Conservation (phyloP, 2,113 vertebrate genomes). For the Sturnus vulgaris region DNA sequence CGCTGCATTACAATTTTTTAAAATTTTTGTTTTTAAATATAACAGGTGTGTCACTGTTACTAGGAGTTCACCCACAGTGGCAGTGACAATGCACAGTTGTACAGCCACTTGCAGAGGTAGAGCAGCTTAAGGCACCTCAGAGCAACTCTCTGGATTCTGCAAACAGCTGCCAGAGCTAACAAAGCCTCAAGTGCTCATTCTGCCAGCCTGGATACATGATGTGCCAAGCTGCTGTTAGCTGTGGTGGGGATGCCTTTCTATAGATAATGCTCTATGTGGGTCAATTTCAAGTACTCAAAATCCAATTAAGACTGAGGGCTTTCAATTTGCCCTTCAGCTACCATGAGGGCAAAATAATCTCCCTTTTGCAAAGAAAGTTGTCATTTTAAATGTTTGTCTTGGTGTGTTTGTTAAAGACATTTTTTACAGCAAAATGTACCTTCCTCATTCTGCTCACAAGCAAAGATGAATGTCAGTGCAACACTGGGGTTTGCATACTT, state of each 20-base stretch:
- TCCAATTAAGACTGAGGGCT: not conserved
- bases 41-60: not conserved
- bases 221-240: not conserved
- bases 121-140: not conserved
- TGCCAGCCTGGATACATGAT: rapidly evolving
- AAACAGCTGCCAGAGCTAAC: not conserved
- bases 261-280: not conserved
- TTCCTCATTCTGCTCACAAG: not conserved
- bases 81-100: not conserved
- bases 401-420: not conserved
- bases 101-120: not conserved
- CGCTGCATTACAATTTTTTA: not conserved
- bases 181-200: not conserved
- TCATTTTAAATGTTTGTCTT: not conserved
- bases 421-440: not conserved
- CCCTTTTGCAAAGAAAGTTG: not conserved
- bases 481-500: not conserved
- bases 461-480: not conserved
- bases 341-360: not conserved
- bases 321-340: not conserved
- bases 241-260: not conserved
- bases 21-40: not conserved
- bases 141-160: not conserved
- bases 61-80: not conserved
- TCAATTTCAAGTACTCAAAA: not conserved